phyloP scores from a whole-genome alignment of 1,140 invertebrate species.

The Palaemon carinicauda region DNA sequence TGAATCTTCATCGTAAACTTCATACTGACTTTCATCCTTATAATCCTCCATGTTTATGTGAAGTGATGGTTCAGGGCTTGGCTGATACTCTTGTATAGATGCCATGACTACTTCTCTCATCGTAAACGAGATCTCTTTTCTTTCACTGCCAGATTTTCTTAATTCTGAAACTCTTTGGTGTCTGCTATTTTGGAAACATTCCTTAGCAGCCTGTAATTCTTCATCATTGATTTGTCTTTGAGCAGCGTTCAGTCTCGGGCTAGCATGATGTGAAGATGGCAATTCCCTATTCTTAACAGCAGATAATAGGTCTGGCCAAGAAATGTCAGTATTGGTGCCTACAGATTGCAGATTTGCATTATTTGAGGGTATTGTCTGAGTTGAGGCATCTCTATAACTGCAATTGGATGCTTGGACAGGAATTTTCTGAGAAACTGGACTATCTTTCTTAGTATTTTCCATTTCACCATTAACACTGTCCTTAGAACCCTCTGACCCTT shows the following conservation, averaged over 20 bases:
- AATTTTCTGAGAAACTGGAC: background rate
- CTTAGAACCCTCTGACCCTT: background rate
- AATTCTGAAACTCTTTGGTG: background rate
- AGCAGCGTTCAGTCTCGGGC: background rate
- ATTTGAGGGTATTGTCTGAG: background rate
- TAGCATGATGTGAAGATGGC: too few relatives aligned
- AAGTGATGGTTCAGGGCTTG: conserved; percentile 1
- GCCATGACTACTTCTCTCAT: conserved; percentile 13
- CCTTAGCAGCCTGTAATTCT: background rate
- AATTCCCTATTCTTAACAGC: background rate
- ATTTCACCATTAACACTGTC: background rate
- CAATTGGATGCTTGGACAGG: background rate
- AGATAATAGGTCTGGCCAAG: conserved; percentile 7
- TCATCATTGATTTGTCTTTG: background rate
- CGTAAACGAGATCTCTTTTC: background rate
- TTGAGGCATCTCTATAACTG: background rate
- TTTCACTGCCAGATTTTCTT: background rate
- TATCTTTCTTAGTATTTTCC: background rate
- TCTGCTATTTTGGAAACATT: background rate
- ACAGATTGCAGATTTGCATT: background rate
- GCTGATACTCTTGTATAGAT: background rate
- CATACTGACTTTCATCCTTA: background rate
- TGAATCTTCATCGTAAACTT: background rate
- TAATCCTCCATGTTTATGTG: conserved; percentile 17
- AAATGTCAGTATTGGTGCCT: conserved; percentile 33